Evolutionary conservation across 2,113 vertebrate species (phyloP), one percentile per base, ranked within the genome.

Genomic region (Microtus montanus): DNA sequence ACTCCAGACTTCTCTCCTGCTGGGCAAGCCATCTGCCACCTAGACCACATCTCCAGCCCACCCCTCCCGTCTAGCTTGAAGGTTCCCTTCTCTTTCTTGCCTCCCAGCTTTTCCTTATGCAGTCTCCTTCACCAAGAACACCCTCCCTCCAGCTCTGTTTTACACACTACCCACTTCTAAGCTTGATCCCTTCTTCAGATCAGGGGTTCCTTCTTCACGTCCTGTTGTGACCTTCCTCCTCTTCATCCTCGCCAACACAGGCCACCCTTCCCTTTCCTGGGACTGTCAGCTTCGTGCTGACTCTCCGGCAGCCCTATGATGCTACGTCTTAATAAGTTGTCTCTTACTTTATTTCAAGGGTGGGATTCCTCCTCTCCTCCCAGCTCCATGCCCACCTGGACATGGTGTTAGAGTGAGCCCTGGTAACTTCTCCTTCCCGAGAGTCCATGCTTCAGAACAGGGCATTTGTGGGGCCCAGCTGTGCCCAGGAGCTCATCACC

Each of bases 321-420:
- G 75, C 91, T 49, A 10, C 9, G 17, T 61, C 61, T 73, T 3
- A 68, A 44, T 61, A 14, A 41, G 33, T 49, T 49, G 35, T 90
- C 86, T 35, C 91, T 78, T 17, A 92, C 33, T n/a, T 24, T 54
- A 85, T 95, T 68, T 86, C 49, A 63, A 91, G 58, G 64, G 35
- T 91, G 78, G 82, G 58, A 78, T 20, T 8, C 86, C 89, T 82
- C 20, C 11, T 41, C 61, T 12, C 11, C 49, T 68, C 88, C 78
- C 30, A 15, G 17, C 26, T 66, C 91, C 1, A 1, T 49, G 26
- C 73, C 73, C 30, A 33, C 66, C 20, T 6, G 80, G 73, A 66
- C n/a, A 33, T 58, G 38, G 30, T 26, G 22, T 47, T 86, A 82
- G 52, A 63, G 30, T 38, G 68, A 49, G 49, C n/a, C 26, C 28